Base-by-base conservation (phyloP, 2,888 invertebrate species). In the Hypomecis atomaria region DNA sequence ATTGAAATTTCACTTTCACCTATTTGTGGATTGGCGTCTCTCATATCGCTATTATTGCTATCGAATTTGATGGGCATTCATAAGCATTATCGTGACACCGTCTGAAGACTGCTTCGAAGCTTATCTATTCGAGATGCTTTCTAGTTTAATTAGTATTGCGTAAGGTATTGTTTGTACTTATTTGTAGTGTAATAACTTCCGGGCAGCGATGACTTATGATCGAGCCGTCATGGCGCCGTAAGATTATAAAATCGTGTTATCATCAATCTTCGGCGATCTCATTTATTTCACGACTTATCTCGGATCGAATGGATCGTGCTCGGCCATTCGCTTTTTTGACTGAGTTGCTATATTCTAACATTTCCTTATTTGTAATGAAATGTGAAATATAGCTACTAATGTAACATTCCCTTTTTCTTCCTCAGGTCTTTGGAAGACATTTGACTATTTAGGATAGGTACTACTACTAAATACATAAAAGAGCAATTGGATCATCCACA, bases 1-100 rank as follows among this genome's bases (percentile, higher is more conserved):
- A 86, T 86, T 86, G 84, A 87, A 87, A 87, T 85, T 84, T 83
- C 78, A 88, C 91, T 90, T 91, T 91, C 91, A 87, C 91, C 80
- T 82, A 82, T 85, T 87, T 84, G 79, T 81, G 79, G 79, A 81
- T 78, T 74, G 78, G 65, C 71, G 75, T 70, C 68, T 74, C 73
- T 74, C 67, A 48, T 74, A 70, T 56, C 52, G 54, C 78, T 80
- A 78, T 83, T 83, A 81, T 83, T 84, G 82, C 79, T 73, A 76
- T 79, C 73, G 78, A 88, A 86, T 84, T 86, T 84, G 85, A 85
- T 84, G 83, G 79, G 71, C 79, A 83, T 88, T 88, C 87, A 85
- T 86, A 83, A 87, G 83, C 76, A 79, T 86, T 84, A 85, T 82
- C 78, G 75, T 78, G 83, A 83, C 83, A 77, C 72, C 62, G 37